A percentile compares a stretch with the other conserved stretches of the same genome.
Conservation (phyloP, 2,113 vertebrate genomes). For the Gobiocypris rarus region DNA sequence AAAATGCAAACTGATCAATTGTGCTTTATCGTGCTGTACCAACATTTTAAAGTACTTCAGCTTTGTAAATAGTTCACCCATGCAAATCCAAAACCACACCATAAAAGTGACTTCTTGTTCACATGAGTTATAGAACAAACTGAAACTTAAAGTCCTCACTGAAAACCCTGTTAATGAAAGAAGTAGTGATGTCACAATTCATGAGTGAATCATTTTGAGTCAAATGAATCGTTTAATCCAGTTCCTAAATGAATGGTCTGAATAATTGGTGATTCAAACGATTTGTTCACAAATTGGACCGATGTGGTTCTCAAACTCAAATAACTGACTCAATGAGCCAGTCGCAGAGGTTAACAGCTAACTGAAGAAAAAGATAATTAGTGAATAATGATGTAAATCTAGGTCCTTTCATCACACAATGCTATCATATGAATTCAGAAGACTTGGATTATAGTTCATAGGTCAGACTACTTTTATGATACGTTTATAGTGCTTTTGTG, state of each 20-base stretch:
- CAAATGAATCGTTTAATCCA: background rate
- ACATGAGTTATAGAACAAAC: too few relatives aligned
- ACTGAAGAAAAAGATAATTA: slow-evolving; percentile 26
- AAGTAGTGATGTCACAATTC: background rate
- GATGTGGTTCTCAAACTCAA: slow-evolving; percentile 14
- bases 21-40: background rate
- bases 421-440: background rate
- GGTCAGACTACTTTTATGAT: slow-evolving; percentile 2
- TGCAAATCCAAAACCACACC: too few relatives aligned
- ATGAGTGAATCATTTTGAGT: background rate
- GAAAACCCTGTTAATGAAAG: background rate
- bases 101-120: too few relatives aligned
- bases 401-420: background rate
- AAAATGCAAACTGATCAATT: background rate
- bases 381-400: slow-evolving; percentile 33
- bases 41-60: background rate
- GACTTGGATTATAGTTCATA: background rate
- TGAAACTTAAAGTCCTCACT: background rate
- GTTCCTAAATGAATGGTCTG: background rate
- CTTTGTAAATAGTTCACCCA: background rate
- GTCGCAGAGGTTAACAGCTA: slow-evolving; percentile 20
- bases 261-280: background rate
- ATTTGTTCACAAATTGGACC: slow-evolving; percentile 12
- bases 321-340: slow-evolving; percentile 27
- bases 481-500: background rate